These are phyloP conservation scores for Spilosoma lubricipeda DNA, from an alignment of 2,888 invertebrate genomes.

Conservation along the genomic window DNA sequence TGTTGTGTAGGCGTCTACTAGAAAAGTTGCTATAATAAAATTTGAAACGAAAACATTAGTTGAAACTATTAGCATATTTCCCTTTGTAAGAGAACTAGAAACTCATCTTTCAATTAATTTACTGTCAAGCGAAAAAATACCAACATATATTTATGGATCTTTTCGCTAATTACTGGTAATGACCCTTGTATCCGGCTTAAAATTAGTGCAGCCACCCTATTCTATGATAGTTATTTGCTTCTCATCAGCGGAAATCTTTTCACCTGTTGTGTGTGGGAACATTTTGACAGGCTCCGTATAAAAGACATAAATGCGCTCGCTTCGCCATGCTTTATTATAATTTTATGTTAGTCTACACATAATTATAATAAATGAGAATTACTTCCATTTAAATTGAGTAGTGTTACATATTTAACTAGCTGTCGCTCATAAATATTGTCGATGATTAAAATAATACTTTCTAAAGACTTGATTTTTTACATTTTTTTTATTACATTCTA, in stretches of 20 bases:
- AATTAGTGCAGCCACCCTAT: slow-evolving; percentile 1
- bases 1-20: neutral
- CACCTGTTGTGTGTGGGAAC: slow-evolving; percentile 41
- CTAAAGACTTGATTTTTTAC: neutral
- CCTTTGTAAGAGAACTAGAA: neutral
- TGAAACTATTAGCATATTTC: neutral
- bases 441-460: neutral
- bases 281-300: slow-evolving; percentile 58
- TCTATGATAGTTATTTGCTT: slow-evolving; percentile 9
- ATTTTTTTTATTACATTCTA: neutral
- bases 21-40: neutral
- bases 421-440: neutral
- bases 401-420: slow-evolving; percentile 12
- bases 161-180: neutral
- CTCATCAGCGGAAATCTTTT: neutral
- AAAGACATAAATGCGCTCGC: slow-evolving; percentile 73
- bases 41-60: neutral
- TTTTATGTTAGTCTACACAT: slow-evolving; percentile 6
- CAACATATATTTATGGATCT: neutral
- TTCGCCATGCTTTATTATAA: neutral
- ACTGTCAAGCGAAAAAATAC: neutral
- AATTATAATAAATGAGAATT: slow-evolving; percentile 17
- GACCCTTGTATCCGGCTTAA: neutral
- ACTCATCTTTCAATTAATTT: neutral
- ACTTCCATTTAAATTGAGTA: slow-evolving; percentile 12